Evolutionary conservation across 2,888 invertebrate species (phyloP).

Genomic region (Sinodicranocentrus sp.): DNA sequence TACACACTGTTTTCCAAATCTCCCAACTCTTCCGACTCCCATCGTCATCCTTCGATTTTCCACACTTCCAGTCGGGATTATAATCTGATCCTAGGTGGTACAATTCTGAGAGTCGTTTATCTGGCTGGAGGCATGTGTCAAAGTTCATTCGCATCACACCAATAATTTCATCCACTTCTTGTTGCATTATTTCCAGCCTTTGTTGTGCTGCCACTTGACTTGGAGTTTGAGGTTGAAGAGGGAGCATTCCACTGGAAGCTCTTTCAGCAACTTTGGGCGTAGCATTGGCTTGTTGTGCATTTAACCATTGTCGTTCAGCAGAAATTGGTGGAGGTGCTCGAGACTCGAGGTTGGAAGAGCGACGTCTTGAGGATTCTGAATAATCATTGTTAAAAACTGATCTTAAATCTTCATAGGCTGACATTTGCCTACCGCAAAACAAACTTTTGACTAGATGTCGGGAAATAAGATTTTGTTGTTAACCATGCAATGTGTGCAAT

Average conservation of each 20-base stretch:
- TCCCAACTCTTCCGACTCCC: not conserved
- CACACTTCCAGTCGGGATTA: constrained; percentile 24
- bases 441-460: too few relatives aligned
- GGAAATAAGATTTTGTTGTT: too few relatives aligned
- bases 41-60: not conserved
- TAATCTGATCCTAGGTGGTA: constrained; percentile 22
- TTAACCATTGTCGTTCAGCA: constrained; percentile 19
- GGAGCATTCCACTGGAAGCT: not conserved
- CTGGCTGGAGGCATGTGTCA: constrained; percentile 30
- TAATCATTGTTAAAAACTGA: not conserved
- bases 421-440: too few relatives aligned
- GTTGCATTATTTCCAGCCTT: constrained; percentile 29
- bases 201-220: constrained; percentile 18
- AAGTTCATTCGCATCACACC: constrained; percentile 37
- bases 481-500: too few relatives aligned
- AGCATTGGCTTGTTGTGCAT: not conserved
- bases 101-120: constrained; percentile 27
- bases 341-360: not conserved
- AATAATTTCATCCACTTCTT: constrained; percentile 35
- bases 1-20: constrained; percentile 1
- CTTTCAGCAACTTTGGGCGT: too few relatives aligned
- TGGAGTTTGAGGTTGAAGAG: constrained; percentile 11
- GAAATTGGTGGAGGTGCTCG: not conserved
- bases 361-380: not conserved
- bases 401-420: too few relatives aligned